Evolutionary conservation across 2,113 vertebrate species (phyloP).

Genomic region (Myiozetetes cayanensis): DNA sequence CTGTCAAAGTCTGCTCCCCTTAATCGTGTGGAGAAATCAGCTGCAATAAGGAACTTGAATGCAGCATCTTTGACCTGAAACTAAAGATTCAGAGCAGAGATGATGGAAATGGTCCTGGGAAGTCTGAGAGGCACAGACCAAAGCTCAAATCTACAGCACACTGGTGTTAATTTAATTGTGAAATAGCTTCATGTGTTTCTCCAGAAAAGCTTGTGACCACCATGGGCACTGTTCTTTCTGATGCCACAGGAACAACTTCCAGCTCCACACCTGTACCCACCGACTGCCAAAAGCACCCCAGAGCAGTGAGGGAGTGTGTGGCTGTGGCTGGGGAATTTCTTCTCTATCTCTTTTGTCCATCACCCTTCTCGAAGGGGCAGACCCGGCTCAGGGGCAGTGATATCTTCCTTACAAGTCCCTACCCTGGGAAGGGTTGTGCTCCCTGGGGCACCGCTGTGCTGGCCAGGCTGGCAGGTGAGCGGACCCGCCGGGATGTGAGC

Average conservation of each 20-base stretch:
- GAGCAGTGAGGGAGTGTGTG: rapidly evolving
- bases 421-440: neutral
- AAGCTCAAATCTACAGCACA: neutral
- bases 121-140: neutral
- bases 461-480: neutral
- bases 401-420: neutral
- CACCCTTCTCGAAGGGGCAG: neutral
- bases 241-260: neutral
- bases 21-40: neutral
- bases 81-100: neutral
- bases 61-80: neutral
- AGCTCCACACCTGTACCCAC: neutral
- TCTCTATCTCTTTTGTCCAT: neutral
- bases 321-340: neutral
- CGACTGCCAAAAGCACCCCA: neutral
- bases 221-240: neutral
- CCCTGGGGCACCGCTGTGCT: neutral
- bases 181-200: neutral
- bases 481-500: neutral
- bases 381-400: neutral
- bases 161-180: neutral
- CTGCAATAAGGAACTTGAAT: neutral
- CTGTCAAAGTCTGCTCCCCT: neutral
- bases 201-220: rapidly evolving
- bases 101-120: neutral